A percentile compares a stretch with the other conserved stretches of the same genome.
phyloP scores from a whole-genome alignment of 2,113 vertebrate species.

The Dendropsophus ebraccatus region DNA sequence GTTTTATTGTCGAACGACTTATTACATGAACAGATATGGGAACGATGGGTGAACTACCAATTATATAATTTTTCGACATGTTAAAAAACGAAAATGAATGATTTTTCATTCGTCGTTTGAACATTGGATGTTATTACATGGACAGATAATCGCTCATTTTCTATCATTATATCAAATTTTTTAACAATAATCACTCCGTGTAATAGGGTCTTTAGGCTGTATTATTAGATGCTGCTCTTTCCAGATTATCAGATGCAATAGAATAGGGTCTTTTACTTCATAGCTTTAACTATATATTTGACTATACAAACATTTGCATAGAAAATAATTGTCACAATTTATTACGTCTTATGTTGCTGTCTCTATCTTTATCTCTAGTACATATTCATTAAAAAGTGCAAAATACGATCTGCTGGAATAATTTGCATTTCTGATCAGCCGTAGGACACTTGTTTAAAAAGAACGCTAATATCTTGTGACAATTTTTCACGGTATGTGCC shows the following conservation, averaged over 20 bases:
- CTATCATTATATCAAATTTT: no score
- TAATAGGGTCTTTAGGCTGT: no score
- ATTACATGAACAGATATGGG: no score
- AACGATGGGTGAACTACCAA: no score
- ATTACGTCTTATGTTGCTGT: constrained; percentile 26
- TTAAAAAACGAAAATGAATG: no score
- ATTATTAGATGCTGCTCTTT: background rate
- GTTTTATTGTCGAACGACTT: no score
- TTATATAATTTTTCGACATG: no score
- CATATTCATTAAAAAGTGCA: constrained; percentile 52
- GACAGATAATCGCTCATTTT: no score
- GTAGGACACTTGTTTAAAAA: constrained; percentile 51
- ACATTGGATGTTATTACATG: no score
- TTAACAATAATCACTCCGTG: no score
- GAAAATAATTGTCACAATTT: constrained; percentile 19
- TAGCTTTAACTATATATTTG: background rate
- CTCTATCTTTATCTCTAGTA: constrained; percentile 27
- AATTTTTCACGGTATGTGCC: constrained; percentile 50
- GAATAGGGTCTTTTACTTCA: background rate
- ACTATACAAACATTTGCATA: background rate
- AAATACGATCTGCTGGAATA: constrained; percentile 35
- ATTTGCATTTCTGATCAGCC: constrained; percentile 51
- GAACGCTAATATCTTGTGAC: constrained; percentile 50
- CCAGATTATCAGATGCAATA: background rate
- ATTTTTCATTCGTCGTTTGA: no score